Percentiles rank a stretch among this genome's conserved stretches.
Conservation (phyloP, 2,113 vertebrate genomes). For the Anarrhichthys ocellatus region DNA sequence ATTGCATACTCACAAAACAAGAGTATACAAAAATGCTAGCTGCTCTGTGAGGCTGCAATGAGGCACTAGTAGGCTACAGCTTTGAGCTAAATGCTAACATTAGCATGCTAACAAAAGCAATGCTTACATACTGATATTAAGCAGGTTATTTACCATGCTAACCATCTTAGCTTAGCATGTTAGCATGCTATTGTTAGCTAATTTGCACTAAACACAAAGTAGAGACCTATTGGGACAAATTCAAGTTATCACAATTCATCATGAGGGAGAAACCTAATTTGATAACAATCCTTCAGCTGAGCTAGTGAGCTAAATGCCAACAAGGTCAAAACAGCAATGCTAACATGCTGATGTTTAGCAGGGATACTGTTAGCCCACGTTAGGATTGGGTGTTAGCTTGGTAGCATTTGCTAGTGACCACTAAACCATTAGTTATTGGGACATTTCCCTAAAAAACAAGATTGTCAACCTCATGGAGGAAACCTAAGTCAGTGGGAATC, state of each 20-base stretch:
- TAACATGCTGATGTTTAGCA: background rate
- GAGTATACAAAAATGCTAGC: background rate
- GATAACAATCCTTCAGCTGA: background rate
- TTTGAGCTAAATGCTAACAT: background rate
- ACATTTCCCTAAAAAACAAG: background rate
- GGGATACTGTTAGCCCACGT: background rate
- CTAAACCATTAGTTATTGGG: background rate
- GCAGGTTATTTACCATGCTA: background rate
- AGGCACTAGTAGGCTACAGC: background rate
- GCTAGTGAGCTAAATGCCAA: background rate
- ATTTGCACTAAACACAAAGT: no score
- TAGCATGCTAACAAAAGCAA: background rate
- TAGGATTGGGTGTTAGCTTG: background rate
- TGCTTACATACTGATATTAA: background rate
- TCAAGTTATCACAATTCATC: background rate
- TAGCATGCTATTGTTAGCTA: no score
- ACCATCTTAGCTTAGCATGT: no score
- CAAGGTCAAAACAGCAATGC: background rate
- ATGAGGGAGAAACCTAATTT: background rate
- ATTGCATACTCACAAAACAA: background rate
- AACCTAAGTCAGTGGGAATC: background rate
- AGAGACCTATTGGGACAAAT: no score
- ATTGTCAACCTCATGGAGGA: background rate
- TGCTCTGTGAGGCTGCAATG: background rate
- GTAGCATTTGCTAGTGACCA: background rate